Conservation (phyloP, 30 jellyfish, hydroid and myxozoan genomes). For the Aurelia aurita complex sp. Pacific region DNA sequence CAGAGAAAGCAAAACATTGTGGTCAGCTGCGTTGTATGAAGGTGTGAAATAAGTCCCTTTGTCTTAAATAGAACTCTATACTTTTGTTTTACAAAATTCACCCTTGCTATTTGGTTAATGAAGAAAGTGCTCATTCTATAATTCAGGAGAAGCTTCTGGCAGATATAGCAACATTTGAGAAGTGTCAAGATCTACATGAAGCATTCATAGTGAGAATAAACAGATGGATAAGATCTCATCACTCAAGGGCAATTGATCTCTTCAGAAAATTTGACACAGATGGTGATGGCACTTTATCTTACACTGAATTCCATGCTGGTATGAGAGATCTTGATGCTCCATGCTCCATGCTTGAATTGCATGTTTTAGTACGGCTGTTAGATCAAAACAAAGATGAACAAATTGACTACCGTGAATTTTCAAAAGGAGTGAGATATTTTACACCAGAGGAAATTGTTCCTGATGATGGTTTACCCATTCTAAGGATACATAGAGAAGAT, state of each 20-base stretch:
- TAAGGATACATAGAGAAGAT: conserved; percentile 57
- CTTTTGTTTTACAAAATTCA: too few relatives aligned
- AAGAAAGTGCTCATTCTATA: neutral
- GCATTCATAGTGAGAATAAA: conserved; percentile 57
- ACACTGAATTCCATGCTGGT: conserved; percentile 78
- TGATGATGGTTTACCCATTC: conserved; percentile 82
- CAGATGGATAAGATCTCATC: conserved; percentile 65
- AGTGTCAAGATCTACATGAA: conserved; percentile 50
- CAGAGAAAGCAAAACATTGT: too few relatives aligned
- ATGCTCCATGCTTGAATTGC: conserved; percentile 59
- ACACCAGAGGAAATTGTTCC: conserved; percentile 62
- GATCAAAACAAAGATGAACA: conserved; percentile 55
- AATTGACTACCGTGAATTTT: conserved; percentile 71
- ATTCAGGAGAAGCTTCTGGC: conserved; percentile 66
- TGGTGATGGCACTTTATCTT: conserved; percentile 77
- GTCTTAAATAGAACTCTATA: too few relatives aligned
- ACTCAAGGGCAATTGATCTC: conserved; percentile 74
- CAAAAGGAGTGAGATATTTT: conserved; percentile 77
- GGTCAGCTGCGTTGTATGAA: too few relatives aligned
- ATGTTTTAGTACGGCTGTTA: conserved; percentile 64
- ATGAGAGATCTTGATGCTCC: conserved; percentile 87
- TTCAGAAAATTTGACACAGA: conserved; percentile 73
- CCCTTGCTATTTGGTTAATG: too few relatives aligned
- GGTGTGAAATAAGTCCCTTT: too few relatives aligned
- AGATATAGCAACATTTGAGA: conserved; percentile 44